These are phyloP conservation scores for Allacma fusca DNA, from an alignment of 2,888 invertebrate genomes.

Conservation along the genomic window DNA sequence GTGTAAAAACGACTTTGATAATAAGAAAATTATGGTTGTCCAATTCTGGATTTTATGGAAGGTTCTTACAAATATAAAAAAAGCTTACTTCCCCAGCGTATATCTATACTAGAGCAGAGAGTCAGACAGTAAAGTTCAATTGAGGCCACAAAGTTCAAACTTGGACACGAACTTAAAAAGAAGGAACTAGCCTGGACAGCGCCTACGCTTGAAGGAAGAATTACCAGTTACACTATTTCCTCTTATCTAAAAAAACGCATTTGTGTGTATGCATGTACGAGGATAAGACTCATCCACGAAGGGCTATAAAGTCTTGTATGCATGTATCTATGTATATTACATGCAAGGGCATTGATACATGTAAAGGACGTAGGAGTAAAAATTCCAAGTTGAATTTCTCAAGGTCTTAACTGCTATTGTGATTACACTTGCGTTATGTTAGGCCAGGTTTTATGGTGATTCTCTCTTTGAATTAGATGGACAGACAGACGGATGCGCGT, in stretches of 20 bases:
- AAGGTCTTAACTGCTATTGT: constrained; percentile 22
- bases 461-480: constrained; percentile 22
- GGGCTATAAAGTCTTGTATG: too few species aligned
- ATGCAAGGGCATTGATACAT: too few species aligned
- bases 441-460: constrained; percentile 37
- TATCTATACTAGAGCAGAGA: not conserved
- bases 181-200: too few species aligned
- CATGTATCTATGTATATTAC: too few species aligned
- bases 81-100: not conserved
- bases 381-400: constrained; percentile 17
- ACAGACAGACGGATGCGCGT: not conserved
- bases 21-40: constrained; percentile 4
- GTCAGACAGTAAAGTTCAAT: constrained; percentile 16
- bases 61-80: not conserved
- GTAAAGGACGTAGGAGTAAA: not conserved
- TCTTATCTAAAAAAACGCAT: too few species aligned
- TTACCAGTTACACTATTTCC: too few species aligned
- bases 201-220: too few species aligned
- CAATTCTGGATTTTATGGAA: constrained; percentile 26
- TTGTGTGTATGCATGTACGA: too few species aligned
- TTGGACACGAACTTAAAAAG: not conserved
- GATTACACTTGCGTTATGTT: constrained; percentile 19
- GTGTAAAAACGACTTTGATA: not conserved
- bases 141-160: constrained; percentile 1
- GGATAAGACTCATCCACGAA: too few species aligned